Base-by-base conservation (phyloP, 2,888 invertebrate species). In the Mimumesa dahlbomi region DNA sequence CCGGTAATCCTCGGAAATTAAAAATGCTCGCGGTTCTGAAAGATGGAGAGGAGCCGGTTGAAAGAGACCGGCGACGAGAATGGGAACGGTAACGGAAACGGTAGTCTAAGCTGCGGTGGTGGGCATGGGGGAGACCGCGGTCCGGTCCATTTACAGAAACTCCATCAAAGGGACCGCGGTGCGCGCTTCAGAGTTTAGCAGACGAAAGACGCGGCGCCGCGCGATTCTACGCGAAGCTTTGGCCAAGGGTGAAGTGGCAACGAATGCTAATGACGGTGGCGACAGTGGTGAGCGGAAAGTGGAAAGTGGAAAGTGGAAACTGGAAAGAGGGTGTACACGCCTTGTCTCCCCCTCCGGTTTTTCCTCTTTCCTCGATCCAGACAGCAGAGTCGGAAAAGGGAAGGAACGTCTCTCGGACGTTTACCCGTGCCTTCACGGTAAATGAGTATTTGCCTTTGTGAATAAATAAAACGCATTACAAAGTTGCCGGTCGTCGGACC, bases 371-470 rank as follows among this genome's bases (percentile, higher is more conserved):
- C 7, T 11, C 18, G 1, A 38, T 43, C 19, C 29, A 49, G 34
- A 40, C 50, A 1, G 34, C 19, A n/a, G n/a, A 14, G 36, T 31
- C 36, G 45, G 48, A 49, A 63, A 3, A 7, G 7, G 7, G 4
- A 7, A 25, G 4, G 25, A 25, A 25, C 25, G 25, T 42, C 67
- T 57, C 70, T 53, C 61, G 80, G 78, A 81, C 81, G 79, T 82
- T 82, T 79, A 76, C 67, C 59, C 76, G 62, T 70, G 68, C 62
- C 77, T 65, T 71, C 73, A 63, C 77, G 76, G 84, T 82, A 83
- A 86, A 87, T 82, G 86, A 85, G 85, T 88, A 88, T 89, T 89
- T 88, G 87, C 88, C 89, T 88, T 86, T 88, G 87, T 89, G 89
- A 88, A 88, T 89, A 88, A 89, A 85, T 89, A 87, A 89, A 88